phyloP scores from a whole-genome alignment of 2,797 vertebrate genomes.

The Lerista edwardsae region DNA sequence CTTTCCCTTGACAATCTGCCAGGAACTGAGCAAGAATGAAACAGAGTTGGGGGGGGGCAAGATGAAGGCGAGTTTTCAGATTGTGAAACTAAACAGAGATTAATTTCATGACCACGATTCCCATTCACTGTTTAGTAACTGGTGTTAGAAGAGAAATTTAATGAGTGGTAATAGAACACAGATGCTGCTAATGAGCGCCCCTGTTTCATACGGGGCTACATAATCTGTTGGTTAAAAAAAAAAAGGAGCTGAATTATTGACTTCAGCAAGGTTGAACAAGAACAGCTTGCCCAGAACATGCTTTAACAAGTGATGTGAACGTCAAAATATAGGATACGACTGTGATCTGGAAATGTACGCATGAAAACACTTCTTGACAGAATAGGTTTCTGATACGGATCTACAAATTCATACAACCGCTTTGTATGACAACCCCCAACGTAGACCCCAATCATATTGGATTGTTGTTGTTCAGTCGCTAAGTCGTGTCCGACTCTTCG shows the following conservation, averaged over 20 bases:
- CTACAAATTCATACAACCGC: not conserved
- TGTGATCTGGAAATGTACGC: not conserved
- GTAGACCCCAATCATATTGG: too few species aligned
- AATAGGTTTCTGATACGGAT: too few species aligned
- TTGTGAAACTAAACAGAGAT: not conserved
- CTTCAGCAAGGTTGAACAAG: not conserved
- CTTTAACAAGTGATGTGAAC: not conserved
- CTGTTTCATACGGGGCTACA: not conserved
- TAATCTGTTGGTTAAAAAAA: not conserved
- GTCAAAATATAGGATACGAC: not conserved
- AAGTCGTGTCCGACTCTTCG: too few species aligned
- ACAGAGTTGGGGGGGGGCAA: not conserved
- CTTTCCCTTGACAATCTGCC: constrained; percentile 18
- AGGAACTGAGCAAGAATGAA: not conserved
- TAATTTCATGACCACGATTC: not conserved
- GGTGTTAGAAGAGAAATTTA: not conserved
- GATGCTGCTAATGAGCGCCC: not conserved
- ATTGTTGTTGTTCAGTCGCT: too few species aligned
- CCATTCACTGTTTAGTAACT: not conserved
- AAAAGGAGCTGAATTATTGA: not conserved
- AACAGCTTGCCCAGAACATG: not conserved
- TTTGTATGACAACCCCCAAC: not conserved
- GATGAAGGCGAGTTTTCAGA: not conserved
- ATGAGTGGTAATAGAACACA: not conserved
- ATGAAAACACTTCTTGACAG: not conserved